Evolutionary conservation across 2,888 invertebrate species (phyloP), one percentile per base, ranked within the genome.

Genomic region (Drosophila quasianomalipes): DNA sequence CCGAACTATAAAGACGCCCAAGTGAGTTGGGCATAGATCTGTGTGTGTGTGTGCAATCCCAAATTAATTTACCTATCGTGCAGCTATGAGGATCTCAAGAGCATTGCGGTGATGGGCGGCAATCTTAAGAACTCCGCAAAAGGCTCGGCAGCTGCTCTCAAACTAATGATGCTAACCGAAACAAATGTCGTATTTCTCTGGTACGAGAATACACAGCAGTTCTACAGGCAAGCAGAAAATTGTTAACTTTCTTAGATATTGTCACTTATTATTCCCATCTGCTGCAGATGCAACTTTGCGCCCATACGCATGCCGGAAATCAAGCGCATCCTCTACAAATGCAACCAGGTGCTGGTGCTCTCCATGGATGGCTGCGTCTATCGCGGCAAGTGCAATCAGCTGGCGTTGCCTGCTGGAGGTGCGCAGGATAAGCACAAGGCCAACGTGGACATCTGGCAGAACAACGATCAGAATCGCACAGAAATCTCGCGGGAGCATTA

Each of bases 401-500:
- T 94, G 86, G 83, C 94, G 87, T 81, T 94, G 89, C 91, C 90
- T 0, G 84, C 94, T 1, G 52, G 16, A 16, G 16, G 16, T 1
- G 33, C 30, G 5, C 74, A 76, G 16, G 79, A 76, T 6, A 73
- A 69, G 55, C 55, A 62, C 6, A 79, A 72, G 53, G 52, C 52
- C 2, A 85, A 75, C 5, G 28, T 73, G 57, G 89, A 88, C 37
- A 78, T 89, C 7, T 93, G 93, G 92, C 89, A 88, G 22, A 83
- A 85, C 1, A 86, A 89, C 31, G 88, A 89, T 65, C 85, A 89
- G 39, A 85, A 87, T 58, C 91, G 91, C 44, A 92, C 92, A 0
- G 92, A 93, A 74, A 88, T 93, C 47, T 91, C 92, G 59, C 95
- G 95, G 86, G 96, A 96, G 79, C 95, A 96, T 77, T 96, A 95